phyloP scores from a whole-genome alignment of 2,888 invertebrate species.

The Spatulosminthurus flaviceps region DNA sequence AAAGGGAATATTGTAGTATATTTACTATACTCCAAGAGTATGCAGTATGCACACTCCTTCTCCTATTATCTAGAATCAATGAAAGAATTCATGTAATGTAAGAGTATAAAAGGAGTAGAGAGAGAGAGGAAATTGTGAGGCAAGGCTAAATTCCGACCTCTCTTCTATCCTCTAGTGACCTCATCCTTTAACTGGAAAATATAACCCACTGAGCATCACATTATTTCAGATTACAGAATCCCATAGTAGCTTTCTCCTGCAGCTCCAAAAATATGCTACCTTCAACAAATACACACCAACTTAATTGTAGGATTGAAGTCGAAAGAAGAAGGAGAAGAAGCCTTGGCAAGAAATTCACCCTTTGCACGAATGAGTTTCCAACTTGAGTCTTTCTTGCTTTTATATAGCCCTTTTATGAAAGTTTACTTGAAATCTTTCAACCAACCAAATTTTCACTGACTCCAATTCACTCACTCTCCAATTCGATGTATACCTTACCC shows the following conservation, averaged over 20 bases:
- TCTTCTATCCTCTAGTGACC: constrained; percentile 33
- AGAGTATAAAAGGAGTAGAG: too few species aligned
- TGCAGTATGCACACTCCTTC: too few species aligned
- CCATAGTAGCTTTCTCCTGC: neutral
- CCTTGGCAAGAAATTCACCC: neutral
- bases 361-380: constrained; percentile 29
- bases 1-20: too few species aligned
- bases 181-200: constrained; percentile 33
- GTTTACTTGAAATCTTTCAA: constrained; percentile 31
- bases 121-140: too few species aligned
- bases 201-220: constrained; percentile 25
- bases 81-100: too few species aligned
- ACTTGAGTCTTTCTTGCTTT: constrained; percentile 9
- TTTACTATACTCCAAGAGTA: too few species aligned
- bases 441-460: constrained; percentile 33
- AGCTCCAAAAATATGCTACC: neutral
- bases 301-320: neutral
- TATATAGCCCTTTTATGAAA: neutral
- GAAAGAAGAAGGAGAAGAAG: neutral
- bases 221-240: constrained; percentile 35
- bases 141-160: too few species aligned
- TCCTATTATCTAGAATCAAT: too few species aligned
- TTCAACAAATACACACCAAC: neutral
- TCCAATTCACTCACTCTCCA: constrained; percentile 23
- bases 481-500: neutral